Base-by-base conservation (phyloP, 2,797 vertebrate species). In the Melanotaenia parkinsoni region DNA sequence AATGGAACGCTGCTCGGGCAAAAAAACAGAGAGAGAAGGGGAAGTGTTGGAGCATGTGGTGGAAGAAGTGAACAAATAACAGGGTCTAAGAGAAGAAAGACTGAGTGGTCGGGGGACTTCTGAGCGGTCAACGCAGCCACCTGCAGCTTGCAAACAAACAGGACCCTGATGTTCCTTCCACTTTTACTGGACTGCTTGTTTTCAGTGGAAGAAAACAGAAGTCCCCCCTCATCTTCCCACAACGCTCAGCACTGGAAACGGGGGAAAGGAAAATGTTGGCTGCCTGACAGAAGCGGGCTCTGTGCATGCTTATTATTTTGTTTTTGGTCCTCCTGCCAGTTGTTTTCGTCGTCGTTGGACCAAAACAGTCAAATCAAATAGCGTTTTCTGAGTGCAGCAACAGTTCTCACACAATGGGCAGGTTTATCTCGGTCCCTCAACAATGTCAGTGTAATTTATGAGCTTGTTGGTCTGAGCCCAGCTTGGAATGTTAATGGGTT, bases 51-150 rank as follows among this genome's bases (percentile, higher is more conserved):
- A 91, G 85, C 60, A 77, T 79, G 88, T 67, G 78, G 86, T 93
- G 93, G 94, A 94, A 94, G 91, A 90, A 92, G 72, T 93, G 89
- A 92, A 92, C 71, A 83, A 93, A 92, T 84, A 87, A 82, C 83
- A 72, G 74, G 77, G 77, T 80, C 67, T 50, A 66, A 77, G 76
- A 79, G 83, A 69, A 89, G 82, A 86, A 88, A 75, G 69, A 43
- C 10, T 1, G 10, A 87, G 88, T 81, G 86, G 87, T 86, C 68
- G 82, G 85, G 90, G 90, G 84, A 92, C 85, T 87, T 88, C 75
- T 87, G 88, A 83, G 58, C 26, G 68, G 82, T 81, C 87, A 83
- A 58, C 80, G 37, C 65, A 77, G 76, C 80, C 90, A 83, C 91
- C 88, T 92, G 91, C 82, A 45, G 80, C 72, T 62, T 20, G 3